Percentiles rank a stretch among this genome's conserved stretches.
phyloP scores from a whole-genome alignment of 2,797 vertebrate genomes.

The Zenarchopterus dispar region DNA sequence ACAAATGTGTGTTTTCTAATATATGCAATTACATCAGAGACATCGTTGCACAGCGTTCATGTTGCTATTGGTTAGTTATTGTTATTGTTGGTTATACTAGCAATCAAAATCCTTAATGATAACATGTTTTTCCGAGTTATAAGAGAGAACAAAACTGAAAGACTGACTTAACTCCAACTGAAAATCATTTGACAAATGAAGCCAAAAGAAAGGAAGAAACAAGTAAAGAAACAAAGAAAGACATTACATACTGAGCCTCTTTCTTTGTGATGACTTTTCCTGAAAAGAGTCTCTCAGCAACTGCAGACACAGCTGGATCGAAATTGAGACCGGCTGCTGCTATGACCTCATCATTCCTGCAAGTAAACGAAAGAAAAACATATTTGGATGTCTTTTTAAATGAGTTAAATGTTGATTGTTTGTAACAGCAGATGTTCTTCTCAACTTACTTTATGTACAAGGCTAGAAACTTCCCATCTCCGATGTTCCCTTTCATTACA shows the following conservation, averaged over 20 bases:
- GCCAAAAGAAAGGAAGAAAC: neutral
- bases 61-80: too few relatives aligned
- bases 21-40: neutral
- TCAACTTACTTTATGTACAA: slow-evolving; percentile 88
- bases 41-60: too few relatives aligned
- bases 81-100: too few relatives aligned
- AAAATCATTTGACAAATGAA: too few relatives aligned
- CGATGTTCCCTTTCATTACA: slow-evolving; percentile 83
- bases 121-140: too few relatives aligned
- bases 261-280: slow-evolving; percentile 84
- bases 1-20: neutral
- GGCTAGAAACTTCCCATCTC: slow-evolving; percentile 84
- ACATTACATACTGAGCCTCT: slow-evolving; percentile 81
- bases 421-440: neutral
- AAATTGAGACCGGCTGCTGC: slow-evolving; percentile 87
- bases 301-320: slow-evolving; percentile 84
- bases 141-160: too few relatives aligned
- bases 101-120: too few relatives aligned
- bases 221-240: neutral
- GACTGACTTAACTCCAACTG: too few relatives aligned
- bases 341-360: slow-evolving; percentile 81
- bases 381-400: slow-evolving; percentile 3
- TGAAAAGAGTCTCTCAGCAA: slow-evolving; percentile 81
- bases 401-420: neutral
- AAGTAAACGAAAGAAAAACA: neutral